Base-by-base conservation (phyloP, 1,140 invertebrate species). In the Reticulitermes speratus region DNA sequence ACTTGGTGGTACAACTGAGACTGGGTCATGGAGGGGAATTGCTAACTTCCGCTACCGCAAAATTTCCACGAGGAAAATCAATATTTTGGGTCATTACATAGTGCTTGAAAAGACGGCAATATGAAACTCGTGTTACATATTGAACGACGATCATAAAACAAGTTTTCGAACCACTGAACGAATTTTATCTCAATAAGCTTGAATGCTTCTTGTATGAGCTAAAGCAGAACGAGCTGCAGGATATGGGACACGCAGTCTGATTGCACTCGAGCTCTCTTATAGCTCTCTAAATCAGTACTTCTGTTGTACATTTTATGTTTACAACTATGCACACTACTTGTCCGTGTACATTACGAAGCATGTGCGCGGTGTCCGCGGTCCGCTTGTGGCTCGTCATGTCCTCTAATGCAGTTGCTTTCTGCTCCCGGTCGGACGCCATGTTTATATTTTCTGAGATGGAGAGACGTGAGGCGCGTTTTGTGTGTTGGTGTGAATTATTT, bases 61-160 rank as follows among this genome's bases (percentile, higher is more conserved):
- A 75, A n/a, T 75, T 75, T 75, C n/a, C 65, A 14, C 65, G 9
- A 75, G 65, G n/a, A 75, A 75, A 75, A 75, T 75, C 65, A 75
- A 75, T 75, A 75, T 6, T 75, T 75, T 75, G 65, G 25, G n/a
- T 30, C n/a, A 75, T 75, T 75, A 30, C 65, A 14, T 30, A 30
- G 65, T 75, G 25, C 65, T 75, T 75, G 65, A 30, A 75, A 30
- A 75, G 65, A 30, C 25, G n/a, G n/a, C 1, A 9, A 19, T 30
- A 75, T 75, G n/a, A 75, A 75, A 75, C 65, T 30, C 25, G 65
- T 75, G 65, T 30, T 75, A 75, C 65, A 75, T 75, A 75, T 75
- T 75, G 65, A 75, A 75, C 65, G n/a, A 11, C 65, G 6, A 30
- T 75, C n/a, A 75, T 75, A 75, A 75, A 75, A 75, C 7, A 30